Evolutionary conservation across 2,113 vertebrate species (phyloP).

Genomic region (Ursus arctos): DNA sequence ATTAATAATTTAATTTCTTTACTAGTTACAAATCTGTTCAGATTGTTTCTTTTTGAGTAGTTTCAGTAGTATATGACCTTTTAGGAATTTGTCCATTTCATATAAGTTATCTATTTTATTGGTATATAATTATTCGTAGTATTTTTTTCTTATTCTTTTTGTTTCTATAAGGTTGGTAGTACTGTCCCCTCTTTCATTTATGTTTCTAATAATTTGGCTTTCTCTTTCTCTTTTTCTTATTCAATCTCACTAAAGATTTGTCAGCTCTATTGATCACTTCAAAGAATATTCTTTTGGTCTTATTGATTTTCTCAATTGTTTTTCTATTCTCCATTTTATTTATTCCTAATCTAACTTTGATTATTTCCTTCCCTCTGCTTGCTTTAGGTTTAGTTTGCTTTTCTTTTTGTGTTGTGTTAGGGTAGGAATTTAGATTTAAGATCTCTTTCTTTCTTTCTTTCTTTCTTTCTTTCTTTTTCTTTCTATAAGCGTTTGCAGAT

Average conservation of each 20-base stretch:
- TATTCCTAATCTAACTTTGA: not conserved
- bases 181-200: not conserved
- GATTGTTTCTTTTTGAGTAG: not conserved
- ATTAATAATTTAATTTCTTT: constrained; percentile 4
- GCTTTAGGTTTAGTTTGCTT: not conserved
- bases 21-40: not conserved
- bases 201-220: not conserved
- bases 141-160: not conserved
- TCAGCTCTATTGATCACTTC: not conserved
- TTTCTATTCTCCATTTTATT: not conserved
- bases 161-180: not conserved
- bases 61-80: not conserved
- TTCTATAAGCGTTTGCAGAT: not conserved
- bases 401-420: not conserved
- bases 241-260: not conserved
- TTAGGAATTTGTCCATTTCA: not conserved
- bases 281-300: not conserved
- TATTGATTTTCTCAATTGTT: not conserved
- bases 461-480: not conserved
- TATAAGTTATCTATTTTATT: not conserved
- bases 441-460: no score
- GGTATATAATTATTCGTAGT: not conserved
- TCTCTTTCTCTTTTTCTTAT: not conserved
- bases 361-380: not conserved
- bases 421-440: not conserved